Percentiles rank a stretch among this genome's conserved stretches.
Conservation (phyloP, 2,113 vertebrate species). For the Petaurus breviceps region DNA sequence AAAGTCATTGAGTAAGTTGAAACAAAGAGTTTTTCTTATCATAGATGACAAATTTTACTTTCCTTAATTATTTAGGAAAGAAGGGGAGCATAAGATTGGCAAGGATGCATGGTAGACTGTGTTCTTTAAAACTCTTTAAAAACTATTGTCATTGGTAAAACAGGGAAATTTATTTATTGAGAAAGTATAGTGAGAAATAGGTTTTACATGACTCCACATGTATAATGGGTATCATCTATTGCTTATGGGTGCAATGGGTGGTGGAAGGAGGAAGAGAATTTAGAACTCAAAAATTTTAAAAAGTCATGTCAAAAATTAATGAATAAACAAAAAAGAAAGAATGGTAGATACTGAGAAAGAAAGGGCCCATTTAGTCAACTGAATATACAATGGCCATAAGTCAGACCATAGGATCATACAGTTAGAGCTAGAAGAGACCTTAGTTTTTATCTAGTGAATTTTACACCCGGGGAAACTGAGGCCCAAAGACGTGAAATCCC, state of each 20-base stretch:
- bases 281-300: neutral
- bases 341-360: neutral
- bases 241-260: neutral
- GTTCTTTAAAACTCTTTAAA: neutral
- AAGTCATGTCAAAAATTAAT: neutral
- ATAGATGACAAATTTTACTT: neutral
- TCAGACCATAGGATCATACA: neutral
- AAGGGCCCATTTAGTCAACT: neutral
- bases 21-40: neutral
- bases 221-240: neutral
- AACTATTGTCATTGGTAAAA: neutral
- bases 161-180: neutral
- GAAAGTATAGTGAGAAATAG: neutral
- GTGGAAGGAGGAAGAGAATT: neutral
- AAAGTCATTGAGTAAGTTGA: neutral
- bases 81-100: neutral
- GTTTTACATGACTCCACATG: neutral
- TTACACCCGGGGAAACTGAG: neutral
- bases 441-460: neutral
- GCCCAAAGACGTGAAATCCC: neutral
- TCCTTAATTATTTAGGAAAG: neutral
- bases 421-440: neutral
- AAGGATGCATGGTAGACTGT: neutral
- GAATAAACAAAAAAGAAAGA: neutral
- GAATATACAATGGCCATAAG: neutral